A percentile compares a stretch with the other conserved stretches of the same genome.
Evolutionary conservation across 1,140 invertebrate genomes (phyloP).

Genomic region (Drosophila saltans): DNA sequence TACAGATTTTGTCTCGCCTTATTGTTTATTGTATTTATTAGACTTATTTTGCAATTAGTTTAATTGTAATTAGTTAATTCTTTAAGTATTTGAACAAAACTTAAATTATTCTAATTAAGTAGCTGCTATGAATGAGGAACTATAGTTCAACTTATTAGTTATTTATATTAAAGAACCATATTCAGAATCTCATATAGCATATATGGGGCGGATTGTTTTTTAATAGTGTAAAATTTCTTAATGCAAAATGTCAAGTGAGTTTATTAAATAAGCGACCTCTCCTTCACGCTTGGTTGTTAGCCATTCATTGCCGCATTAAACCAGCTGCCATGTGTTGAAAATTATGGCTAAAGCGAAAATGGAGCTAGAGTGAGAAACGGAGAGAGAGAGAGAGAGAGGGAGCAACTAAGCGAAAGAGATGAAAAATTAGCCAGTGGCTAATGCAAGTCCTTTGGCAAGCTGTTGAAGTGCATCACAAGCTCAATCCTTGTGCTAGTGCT

Average conservation of each 20-base stretch:
- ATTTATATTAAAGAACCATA: no score
- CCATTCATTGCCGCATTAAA: conserved; percentile 1
- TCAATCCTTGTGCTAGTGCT: conserved; percentile 10
- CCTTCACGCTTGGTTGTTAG: background rate
- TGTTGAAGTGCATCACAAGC: conserved; percentile 55
- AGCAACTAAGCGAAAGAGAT: conserved; percentile 22
- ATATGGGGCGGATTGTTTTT: no score
- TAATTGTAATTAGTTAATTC: no score
- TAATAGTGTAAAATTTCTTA: background rate
- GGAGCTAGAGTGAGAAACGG: background rate
- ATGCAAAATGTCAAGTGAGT: background rate
- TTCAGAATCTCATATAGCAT: no score
- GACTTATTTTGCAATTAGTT: no score
- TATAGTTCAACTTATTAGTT: no score
- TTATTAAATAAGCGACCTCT: background rate
- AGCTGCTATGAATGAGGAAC: no score
- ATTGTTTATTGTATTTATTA: no score
- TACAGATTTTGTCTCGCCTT: background rate
- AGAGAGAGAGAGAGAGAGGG: background rate
- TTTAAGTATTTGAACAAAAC: no score
- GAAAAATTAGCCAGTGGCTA: conserved; percentile 35
- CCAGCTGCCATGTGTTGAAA: background rate
- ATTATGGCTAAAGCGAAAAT: background rate
- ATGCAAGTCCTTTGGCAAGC: conserved; percentile 39
- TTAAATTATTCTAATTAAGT: no score